Percentiles rank a stretch among this genome's conserved stretches.
Evolutionary conservation across 2,113 vertebrate genomes (phyloP).

Genomic region (Rhinopomastus cyanomelas): DNA sequence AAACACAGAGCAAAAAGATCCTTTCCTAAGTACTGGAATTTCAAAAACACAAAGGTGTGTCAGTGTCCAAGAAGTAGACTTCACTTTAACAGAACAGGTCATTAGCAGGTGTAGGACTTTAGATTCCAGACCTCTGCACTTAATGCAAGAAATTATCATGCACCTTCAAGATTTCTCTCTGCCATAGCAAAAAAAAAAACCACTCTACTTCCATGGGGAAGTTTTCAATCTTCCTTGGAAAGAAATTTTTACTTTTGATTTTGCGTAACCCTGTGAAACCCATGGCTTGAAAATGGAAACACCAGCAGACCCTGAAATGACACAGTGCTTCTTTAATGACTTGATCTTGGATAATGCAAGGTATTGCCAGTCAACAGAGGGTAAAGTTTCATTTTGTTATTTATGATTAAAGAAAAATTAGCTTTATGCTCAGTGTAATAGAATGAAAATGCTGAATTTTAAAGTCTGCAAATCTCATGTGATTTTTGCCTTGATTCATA

Average conservation of each 20-base stretch:
- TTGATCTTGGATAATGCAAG: conserved; percentile 26
- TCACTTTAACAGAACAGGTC: background rate
- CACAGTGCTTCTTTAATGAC: background rate
- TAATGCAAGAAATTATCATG: background rate
- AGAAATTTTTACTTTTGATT: background rate
- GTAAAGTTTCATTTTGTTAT: conserved; percentile 54
- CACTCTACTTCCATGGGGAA: background rate
- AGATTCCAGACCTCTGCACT: background rate
- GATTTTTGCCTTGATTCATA: conserved; percentile 24
- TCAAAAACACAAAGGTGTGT: background rate
- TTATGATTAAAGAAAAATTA: conserved; percentile 47
- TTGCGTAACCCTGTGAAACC: background rate
- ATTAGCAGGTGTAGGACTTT: background rate
- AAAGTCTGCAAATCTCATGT: conserved; percentile 3
- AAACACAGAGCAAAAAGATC: background rate
- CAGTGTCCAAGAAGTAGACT: background rate
- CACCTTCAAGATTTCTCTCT: background rate
- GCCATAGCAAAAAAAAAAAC: background rate
- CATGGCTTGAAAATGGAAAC: background rate
- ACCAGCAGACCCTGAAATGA: conserved; percentile 10
- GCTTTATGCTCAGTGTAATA: conserved; percentile 44
- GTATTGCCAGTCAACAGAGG: conserved; percentile 24
- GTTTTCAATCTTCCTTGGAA: background rate
- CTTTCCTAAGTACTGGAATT: background rate
- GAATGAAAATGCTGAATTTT: conserved; percentile 50